Evolutionary conservation across 2,888 invertebrate species (phyloP), one percentile per base, ranked within the genome.

Genomic region (Hydrotaea cyrtoneurina): DNA sequence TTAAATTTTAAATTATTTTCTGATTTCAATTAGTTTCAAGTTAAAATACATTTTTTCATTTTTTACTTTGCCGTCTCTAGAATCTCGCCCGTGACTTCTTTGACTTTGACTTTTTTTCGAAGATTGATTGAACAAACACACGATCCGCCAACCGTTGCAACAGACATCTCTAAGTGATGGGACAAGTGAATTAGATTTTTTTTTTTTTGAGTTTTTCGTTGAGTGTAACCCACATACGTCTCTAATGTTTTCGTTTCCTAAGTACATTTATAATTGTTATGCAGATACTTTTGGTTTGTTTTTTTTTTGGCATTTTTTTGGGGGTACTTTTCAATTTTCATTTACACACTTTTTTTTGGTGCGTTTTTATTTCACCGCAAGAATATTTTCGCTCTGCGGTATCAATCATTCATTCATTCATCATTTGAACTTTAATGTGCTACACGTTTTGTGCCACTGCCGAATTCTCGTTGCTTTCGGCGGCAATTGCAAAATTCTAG

Each of bases 331-430:
- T n/a, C n/a, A 62, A 62, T 31, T 62, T 62, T 31, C 26, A 31
- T 62, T 62, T 62, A 31, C 31, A 31, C 31, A 62, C 62, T 36
- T 26, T 26, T 59, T 57, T 62, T 62, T 7, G 31, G 31, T 59
- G 13, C 59, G 17, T 23, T 59, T 59, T 23, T 62, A 13, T 43
- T 43, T 15, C n/a, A 50, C n/a, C 15, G n/a, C 50, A 50, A 50
- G 13, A 50, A 50, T 66, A 19, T 17, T 66, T 31, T 31, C 31
- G 7, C 31, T 66, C 13, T 66, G 39, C 2, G 43, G 66, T 66
- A 66, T 39, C 43, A 66, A 66, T 66, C 59, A 66, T 66, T 43
- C 66, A 66, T 66, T 43, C 66, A 66, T 66, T 66, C 66, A 66
- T 66, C 66, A 66, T 66, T 43, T 66, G 66, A 66, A 66, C 66